Evolutionary conservation across 2,888 invertebrate genomes (phyloP).

Genomic region (Agrochola macilenta): DNA sequence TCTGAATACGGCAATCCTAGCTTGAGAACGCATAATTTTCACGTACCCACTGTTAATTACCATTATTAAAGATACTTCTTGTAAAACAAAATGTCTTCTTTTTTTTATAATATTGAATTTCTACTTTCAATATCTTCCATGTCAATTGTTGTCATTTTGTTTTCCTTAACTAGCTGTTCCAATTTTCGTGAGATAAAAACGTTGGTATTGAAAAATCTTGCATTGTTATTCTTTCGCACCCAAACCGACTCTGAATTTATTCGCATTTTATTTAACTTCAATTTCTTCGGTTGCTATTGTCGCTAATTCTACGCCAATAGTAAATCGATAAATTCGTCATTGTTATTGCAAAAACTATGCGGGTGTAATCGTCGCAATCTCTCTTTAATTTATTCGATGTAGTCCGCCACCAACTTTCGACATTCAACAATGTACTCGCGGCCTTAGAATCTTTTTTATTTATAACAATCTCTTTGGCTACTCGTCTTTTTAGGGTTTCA

Average conservation of each 20-base stretch:
- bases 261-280: constrained; percentile 4
- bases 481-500: constrained; percentile 42
- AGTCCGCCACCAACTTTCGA: constrained; percentile 47
- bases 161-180: neutral
- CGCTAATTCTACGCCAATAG: constrained; percentile 19
- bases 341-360: constrained; percentile 61
- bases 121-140: neutral
- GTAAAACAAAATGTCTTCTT: neutral
- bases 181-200: constrained; percentile 4
- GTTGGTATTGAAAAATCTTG: neutral
- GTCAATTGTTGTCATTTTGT: neutral
- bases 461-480: constrained; percentile 53
- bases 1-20: neutral
- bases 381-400: constrained; percentile 54
- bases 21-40: neutral
- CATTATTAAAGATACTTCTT: no score
- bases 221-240: constrained; percentile 4
- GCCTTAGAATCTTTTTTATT: constrained; percentile 47
- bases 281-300: constrained; percentile 24
- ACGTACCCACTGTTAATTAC: neutral
- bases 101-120: neutral
- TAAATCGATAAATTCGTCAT: constrained; percentile 53
- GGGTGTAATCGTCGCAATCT: constrained; percentile 66
- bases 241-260: neutral
- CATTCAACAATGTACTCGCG: constrained; percentile 43